A percentile compares a stretch with the other conserved stretches of the same genome.
Conservation (phyloP, 2,888 invertebrate species). For the Pristionchus arcanus region DNA sequence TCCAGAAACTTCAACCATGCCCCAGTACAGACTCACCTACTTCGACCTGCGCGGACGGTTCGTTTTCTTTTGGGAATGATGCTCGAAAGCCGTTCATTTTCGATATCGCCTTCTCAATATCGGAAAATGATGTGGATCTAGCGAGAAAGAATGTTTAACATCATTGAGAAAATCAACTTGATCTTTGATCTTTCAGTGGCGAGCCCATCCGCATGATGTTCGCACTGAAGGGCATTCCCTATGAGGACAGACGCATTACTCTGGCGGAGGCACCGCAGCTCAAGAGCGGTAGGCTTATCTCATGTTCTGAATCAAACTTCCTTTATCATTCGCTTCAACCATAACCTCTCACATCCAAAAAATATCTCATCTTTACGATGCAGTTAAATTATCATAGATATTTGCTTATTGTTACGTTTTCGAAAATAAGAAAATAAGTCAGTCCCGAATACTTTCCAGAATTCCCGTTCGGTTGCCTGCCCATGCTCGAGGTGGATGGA, state of each 20-base stretch:
- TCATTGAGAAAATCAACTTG: no score
- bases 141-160: no score
- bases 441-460: background rate
- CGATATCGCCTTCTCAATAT: no score
- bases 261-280: background rate
- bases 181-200: no score
- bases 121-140: no score
- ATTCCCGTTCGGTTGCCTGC: background rate
- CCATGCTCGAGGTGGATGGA: slow-evolving; percentile 4
- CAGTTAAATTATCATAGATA: no score
- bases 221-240: background rate
- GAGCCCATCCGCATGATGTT: slow-evolving; percentile 51
- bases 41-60: slow-evolving; percentile 41
- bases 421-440: background rate
- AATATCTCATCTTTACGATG: no score
- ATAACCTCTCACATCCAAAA: no score
- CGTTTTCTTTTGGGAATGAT: background rate
- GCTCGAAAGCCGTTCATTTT: no score
- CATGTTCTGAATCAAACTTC: no score
- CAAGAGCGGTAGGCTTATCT: background rate
- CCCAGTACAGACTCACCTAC: slow-evolving; percentile 34
- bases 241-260: background rate
- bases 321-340: no score
- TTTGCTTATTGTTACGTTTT: background rate
- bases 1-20: background rate